A percentile compares a stretch with the other conserved stretches of the same genome.
These are phyloP conservation scores for Drosophila hydei DNA, from an alignment of 1,140 invertebrate genomes.

Conservation along the genomic window DNA sequence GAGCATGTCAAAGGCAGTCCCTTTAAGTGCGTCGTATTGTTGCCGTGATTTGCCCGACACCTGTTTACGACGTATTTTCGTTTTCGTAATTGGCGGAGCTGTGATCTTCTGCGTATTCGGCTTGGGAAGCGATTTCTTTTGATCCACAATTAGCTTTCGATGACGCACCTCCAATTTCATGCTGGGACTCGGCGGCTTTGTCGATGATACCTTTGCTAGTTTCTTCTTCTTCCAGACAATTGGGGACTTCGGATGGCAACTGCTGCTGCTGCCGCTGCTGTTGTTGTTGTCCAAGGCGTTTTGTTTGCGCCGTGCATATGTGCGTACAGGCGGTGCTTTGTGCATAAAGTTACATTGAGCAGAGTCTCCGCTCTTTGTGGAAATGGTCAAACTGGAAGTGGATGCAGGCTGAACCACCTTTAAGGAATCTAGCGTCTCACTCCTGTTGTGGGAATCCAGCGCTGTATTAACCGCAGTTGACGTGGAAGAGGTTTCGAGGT, in stretches of 20 bases:
- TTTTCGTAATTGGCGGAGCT: constrained; percentile 16
- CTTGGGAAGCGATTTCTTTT: constrained; percentile 34
- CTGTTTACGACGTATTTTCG: constrained; percentile 40
- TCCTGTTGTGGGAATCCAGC: background rate
- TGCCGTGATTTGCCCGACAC: constrained; percentile 54
- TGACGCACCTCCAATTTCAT: constrained; percentile 51
- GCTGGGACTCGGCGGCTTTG: constrained; percentile 51
- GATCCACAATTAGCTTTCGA: constrained; percentile 60
- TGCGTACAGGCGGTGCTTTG: constrained; percentile 44
- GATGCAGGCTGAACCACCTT: background rate
- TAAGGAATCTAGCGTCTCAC: background rate
- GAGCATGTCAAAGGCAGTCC: constrained; percentile 66
- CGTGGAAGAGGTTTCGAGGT: background rate
- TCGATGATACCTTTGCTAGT: constrained; percentile 27
- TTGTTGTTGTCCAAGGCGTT: background rate
- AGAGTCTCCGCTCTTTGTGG: constrained; percentile 8
- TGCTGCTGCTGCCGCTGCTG: no score
- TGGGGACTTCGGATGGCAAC: constrained; percentile 10
- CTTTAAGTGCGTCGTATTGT: constrained; percentile 53
- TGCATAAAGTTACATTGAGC: constrained; percentile 6
- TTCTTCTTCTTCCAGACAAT: constrained; percentile 53
- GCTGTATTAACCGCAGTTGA: background rate
- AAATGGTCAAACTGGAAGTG: background rate
- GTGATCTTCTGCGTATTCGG: constrained; percentile 4
- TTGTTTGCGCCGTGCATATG: constrained; percentile 53